Conservation (phyloP, 92 coral and sea anemone species). For the Paragorgia papillata region DNA sequence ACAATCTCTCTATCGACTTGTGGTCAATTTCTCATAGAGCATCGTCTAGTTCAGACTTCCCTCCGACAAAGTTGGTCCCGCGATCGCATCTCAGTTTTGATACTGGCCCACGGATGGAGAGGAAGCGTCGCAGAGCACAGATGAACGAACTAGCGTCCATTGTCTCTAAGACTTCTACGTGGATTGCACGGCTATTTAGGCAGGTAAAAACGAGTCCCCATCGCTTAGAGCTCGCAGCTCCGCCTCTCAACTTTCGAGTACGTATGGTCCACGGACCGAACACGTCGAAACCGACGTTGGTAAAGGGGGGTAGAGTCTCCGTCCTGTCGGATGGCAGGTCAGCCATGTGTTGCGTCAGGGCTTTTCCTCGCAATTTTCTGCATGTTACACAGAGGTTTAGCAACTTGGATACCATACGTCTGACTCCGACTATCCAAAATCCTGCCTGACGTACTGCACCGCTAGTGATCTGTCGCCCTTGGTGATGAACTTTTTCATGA, state of each 20-base stretch:
- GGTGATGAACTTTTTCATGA: no score
- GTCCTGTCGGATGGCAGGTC: no score
- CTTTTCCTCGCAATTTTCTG: constrained; percentile 39
- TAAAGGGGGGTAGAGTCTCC: constrained; percentile 41
- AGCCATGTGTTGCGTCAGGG: constrained; percentile 49
- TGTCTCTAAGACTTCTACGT: constrained; percentile 53
- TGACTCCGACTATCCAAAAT: no score
- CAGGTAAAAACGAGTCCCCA: constrained; percentile 68
- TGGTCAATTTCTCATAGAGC: constrained; percentile 43
- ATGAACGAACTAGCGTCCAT: constrained; percentile 59
- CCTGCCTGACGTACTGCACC: no score
- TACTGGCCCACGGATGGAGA: constrained; percentile 49
- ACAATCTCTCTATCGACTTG: constrained; percentile 32
- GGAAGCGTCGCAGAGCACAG: constrained; percentile 54
- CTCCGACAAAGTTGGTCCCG: no score
- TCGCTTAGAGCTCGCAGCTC: constrained; percentile 57
- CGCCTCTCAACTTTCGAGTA: no score
- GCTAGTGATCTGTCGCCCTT: no score
- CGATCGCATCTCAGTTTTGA: no score
- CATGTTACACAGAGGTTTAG: no score
- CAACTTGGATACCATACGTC: no score
- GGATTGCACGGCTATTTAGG: constrained; percentile 56
- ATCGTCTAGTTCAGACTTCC: constrained; percentile 48
- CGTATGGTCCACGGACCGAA: no score
- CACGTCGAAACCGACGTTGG: constrained; percentile 37